Base-by-base conservation (phyloP, 2,888 invertebrate species). In the Euphydryas editha region DNA sequence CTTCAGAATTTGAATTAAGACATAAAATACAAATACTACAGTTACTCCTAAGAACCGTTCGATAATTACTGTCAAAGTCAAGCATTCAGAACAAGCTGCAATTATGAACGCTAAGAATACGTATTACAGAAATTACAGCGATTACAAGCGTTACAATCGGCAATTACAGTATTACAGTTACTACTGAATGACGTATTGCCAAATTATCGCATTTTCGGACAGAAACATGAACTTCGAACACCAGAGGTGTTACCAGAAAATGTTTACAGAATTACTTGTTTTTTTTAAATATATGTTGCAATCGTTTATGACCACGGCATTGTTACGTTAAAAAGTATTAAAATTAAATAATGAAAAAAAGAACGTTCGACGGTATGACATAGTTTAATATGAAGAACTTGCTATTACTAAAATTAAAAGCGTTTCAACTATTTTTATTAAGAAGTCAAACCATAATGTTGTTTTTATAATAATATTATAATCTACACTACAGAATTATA, bases 91-190 rank as follows among this genome's bases (percentile, higher is more conserved):
- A 6, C 15, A 24, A 51, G 30, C 24, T 24, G n/a, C 51, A 51
- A 30, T 44, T 54, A 47, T 15, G 47, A 20, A 10, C 20, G 47
- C 20, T 54, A 42, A 15, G 42, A 24, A 61, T 46, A 18, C 36
- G 13, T 44, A 58, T 58, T 36, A 54, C 44, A 62, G 42, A 58
- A 49, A 24, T 42, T 67, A 63, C 54, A 47, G 54, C 10, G 39
- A 58, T 54, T 47, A 59, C 58, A 58, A 11, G 42, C 18, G 1
- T 46, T 49, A 42, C 58, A 63, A 49, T 49, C 17, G 46, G 18
- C 39, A 42, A 63, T 63, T 63, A 63, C 36, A 24, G 47, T 37
- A 24, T 63, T 57, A 58, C 18, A 17, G 47, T 21, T 56, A 39
- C 30, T 47, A 20, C 24, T 18, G 24, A 39, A 24, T 63, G 49